These are phyloP conservation scores for Siniperca undulata DNA, from an alignment of 2,797 vertebrate genomes.

Conservation along the genomic window DNA sequence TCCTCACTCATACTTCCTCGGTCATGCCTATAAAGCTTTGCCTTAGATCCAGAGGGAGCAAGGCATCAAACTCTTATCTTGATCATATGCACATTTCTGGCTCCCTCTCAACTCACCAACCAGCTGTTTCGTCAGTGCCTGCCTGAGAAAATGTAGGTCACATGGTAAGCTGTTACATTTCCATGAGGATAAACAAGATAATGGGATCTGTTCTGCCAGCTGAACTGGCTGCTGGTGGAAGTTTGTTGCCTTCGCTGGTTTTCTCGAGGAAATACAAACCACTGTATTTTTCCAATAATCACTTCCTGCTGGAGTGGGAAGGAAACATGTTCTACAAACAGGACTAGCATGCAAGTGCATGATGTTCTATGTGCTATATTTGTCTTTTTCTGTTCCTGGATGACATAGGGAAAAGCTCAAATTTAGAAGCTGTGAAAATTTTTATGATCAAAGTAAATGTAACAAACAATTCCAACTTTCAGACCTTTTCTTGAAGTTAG, in stretches of 20 bases:
- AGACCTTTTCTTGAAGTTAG: slow-evolving; percentile 1
- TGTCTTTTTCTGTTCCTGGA: background rate
- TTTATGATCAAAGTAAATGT: background rate
- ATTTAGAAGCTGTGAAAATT: background rate
- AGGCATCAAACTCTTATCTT: slow-evolving; percentile 46
- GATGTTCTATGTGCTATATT: background rate
- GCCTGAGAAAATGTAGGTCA: slow-evolving; percentile 54
- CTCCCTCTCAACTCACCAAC: slow-evolving; percentile 11
- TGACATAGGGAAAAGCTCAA: background rate
- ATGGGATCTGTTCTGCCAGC: slow-evolving; percentile 67
- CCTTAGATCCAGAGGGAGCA: slow-evolving; percentile 16
- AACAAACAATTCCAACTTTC: background rate
- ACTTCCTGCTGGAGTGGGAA: slow-evolving; percentile 18
- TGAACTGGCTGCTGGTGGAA: slow-evolving; percentile 46
- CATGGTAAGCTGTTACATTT: slow-evolving; percentile 60
- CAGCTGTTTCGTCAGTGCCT: slow-evolving; percentile 11
- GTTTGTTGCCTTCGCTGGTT: slow-evolving; percentile 56
- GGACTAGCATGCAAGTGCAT: background rate
- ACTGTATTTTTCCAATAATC: slow-evolving; percentile 39
- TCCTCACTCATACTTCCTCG: background rate
- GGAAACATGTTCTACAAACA: slow-evolving; percentile 10
- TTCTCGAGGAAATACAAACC: slow-evolving; percentile 58
- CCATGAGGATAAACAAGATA: slow-evolving; percentile 71
- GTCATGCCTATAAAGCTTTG: slow-evolving; percentile 10
- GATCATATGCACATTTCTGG: slow-evolving; percentile 36